Conservation (phyloP, 64 coral and sea anemone species). For the Montipora efflorescens region DNA sequence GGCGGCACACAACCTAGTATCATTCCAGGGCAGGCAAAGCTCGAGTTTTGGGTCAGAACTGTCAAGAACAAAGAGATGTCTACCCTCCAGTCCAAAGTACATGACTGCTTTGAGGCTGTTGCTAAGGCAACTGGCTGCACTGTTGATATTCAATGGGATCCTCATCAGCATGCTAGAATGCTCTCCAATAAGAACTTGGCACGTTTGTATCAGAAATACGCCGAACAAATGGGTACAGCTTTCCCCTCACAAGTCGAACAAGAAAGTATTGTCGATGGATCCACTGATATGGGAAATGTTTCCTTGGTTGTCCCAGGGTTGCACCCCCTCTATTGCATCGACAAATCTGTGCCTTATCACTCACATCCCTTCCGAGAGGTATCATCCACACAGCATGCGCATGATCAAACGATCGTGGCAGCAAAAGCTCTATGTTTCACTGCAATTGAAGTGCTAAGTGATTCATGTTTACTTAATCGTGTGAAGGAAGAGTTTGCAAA, state of each 20-base stretch:
- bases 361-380: constrained; percentile 62
- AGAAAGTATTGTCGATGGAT: constrained; percentile 55
- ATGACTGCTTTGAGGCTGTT: constrained; percentile 49
- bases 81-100: constrained; percentile 40
- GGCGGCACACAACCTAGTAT: constrained; percentile 62
- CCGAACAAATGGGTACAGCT: constrained; percentile 49
- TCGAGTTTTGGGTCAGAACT: constrained; percentile 63
- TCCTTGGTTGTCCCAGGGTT: constrained; percentile 62
- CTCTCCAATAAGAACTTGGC: constrained; percentile 44
- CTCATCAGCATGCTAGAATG: constrained; percentile 20
- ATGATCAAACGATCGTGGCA: constrained; percentile 57
- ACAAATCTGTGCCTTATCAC: constrained; percentile 48
- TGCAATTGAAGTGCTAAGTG: constrained; percentile 65
- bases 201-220: constrained; percentile 67
- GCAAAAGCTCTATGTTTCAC: constrained; percentile 67
- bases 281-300: constrained; percentile 86
- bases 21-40: constrained; percentile 62
- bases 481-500: constrained; percentile 52
- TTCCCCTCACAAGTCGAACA: constrained; percentile 52
- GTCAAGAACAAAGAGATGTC: constrained; percentile 38
- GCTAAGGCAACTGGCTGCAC: constrained; percentile 45
- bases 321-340: constrained; percentile 70
- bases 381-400: constrained; percentile 52
- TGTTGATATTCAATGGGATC: constrained; percentile 63
- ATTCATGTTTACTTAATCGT: constrained; percentile 18